Evolutionary conservation across 2,113 vertebrate species (phyloP).

Genomic region (Perca flavescens): DNA sequence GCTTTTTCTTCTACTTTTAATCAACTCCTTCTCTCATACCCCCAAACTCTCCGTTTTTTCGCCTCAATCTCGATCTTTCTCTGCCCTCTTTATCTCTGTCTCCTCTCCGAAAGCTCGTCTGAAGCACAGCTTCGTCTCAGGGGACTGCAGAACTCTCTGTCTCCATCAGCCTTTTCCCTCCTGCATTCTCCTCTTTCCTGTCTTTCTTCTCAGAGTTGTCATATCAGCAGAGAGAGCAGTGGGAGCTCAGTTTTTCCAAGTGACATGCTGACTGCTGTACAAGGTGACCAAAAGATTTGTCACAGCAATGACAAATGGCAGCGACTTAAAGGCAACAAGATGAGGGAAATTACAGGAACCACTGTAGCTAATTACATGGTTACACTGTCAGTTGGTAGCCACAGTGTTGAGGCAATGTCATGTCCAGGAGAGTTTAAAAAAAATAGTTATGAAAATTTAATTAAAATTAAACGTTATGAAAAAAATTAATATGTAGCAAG

Average conservation of each 20-base stretch:
- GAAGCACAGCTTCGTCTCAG: slow-evolving; percentile 50
- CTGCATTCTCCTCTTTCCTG: slow-evolving; percentile 4
- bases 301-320: slow-evolving; percentile 7
- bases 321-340: slow-evolving; percentile 8
- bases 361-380: background rate
- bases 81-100: slow-evolving; percentile 53
- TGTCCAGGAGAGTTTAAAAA: background rate
- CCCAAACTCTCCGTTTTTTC: slow-evolving; percentile 55
- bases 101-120: slow-evolving; percentile 54
- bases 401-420: background rate
- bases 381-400: background rate
- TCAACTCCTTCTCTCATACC: slow-evolving; percentile 56
- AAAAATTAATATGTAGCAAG: background rate
- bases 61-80: slow-evolving; percentile 42
- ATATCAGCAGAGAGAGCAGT: slow-evolving; percentile 40
- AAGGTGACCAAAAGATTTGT: slow-evolving; percentile 7
- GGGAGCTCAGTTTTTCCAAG: slow-evolving; percentile 4
- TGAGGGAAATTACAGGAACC: slow-evolving; percentile 16
- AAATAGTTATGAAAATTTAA: background rate
- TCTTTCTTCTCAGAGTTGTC: slow-evolving; percentile 49
- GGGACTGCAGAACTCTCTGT: slow-evolving; percentile 62
- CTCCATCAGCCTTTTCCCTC: slow-evolving; percentile 51
- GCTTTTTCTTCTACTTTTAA: slow-evolving; percentile 63
- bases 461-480: background rate
- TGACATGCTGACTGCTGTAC: background rate